phyloP scores from a whole-genome alignment of 2,113 vertebrate species.

The Nyctereutes procyonoides region DNA sequence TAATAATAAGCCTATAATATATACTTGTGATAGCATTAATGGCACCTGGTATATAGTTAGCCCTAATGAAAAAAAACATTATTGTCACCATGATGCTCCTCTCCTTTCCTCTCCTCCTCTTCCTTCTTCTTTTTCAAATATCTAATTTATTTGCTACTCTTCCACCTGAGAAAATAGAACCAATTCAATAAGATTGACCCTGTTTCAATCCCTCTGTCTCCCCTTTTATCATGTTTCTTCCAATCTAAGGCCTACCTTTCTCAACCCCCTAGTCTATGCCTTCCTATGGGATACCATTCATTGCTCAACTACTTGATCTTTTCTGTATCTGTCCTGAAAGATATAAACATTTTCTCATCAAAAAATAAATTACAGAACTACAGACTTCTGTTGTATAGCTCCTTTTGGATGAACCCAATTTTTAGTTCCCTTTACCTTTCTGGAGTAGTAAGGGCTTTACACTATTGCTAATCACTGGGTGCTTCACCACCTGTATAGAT shows the following conservation, averaged over 20 bases:
- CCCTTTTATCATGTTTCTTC: not conserved
- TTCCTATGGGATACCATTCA: not conserved
- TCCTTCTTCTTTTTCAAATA: not conserved
- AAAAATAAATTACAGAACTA: not conserved
- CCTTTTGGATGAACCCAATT: not conserved
- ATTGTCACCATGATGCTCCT: accelerated
- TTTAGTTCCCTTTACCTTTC: not conserved
- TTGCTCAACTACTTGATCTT: not conserved
- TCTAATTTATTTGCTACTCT: not conserved
- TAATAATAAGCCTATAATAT: not conserved
- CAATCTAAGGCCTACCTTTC: not conserved
- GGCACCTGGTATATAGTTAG: not conserved
- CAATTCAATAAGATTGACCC: not conserved
- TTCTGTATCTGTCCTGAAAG: not conserved
- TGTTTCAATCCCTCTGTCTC: not conserved
- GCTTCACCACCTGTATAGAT: not conserved
- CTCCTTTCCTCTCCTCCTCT: accelerated
- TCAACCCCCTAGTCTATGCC: not conserved
- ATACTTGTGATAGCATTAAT: not conserved
- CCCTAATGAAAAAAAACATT: not conserved
- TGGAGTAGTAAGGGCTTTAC: not conserved
- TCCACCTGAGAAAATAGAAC: not conserved
- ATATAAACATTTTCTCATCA: not conserved
- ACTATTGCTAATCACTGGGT: not conserved
- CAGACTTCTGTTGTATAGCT: not conserved